Base-by-base conservation (phyloP, 2,113 vertebrate genomes). In the Malaclemys terrapin region DNA sequence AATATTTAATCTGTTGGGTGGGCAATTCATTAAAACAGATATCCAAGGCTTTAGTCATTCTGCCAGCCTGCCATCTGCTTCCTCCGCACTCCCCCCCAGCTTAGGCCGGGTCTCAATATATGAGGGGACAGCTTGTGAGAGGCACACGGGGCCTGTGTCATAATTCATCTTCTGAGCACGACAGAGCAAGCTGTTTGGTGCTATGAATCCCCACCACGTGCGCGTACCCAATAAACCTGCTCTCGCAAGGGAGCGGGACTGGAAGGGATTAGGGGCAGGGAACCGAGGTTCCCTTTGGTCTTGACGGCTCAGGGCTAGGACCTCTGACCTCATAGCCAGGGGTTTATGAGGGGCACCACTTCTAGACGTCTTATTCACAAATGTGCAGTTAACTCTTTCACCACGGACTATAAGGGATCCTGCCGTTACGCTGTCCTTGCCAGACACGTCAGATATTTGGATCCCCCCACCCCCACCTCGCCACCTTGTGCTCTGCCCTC, bases 61-160 rank as follows among this genome's bases (percentile, higher is more conserved):
- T 98, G 97, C 97, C 98, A 98, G 97, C 91, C 92, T 94, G 93
- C 98, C 98, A 98, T 98, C 98, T 98, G 98, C 94, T 97, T 97
- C 81, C 86, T 92, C 94, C 80, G 3, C 56, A 75, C 93, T 96
- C 86, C 95, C 83, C 88, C 94, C 82, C 91, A 90, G 84, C 93
- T 95, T 93, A 93, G 94, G 35, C 84, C 94, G 93, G 97, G 96
- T 96, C 97, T 98, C 16, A 2, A 27, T 86, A 93, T 57, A 94
- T 91, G 85, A 96, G 84, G 85, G 93, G 96, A 97, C 94, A 97
- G 95, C 93, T 97, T 91, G 91, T 90, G 93, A 95, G 95, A 95
- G 82, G 85, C 93, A 84, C 90, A 69, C 92, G 13, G 93, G 79
- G 84, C 90, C 91, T 91, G 79, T 69, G 54, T 85, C 90, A 95